Base-by-base conservation (phyloP, 1,140 invertebrate genomes). In the Papilio aristodemus region DNA sequence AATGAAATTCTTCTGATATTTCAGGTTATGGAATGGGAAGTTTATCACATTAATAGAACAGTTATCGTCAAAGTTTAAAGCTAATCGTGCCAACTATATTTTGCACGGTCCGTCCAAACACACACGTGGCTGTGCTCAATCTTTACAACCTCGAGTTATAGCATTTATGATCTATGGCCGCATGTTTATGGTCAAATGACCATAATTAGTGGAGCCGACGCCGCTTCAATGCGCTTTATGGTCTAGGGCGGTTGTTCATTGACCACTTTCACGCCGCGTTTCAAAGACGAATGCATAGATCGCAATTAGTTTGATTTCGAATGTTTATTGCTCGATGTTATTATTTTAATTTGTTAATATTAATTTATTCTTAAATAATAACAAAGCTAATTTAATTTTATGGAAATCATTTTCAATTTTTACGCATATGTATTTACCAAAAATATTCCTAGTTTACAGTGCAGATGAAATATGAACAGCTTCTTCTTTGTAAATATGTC, bases 121-220 rank as follows among this genome's bases (percentile, higher is more conserved):
- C 74, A 67, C 70, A 76, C 72, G 73, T 70, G 70, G 71, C 71
- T 39, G 70, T 72, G 74, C 74, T 73, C 72, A 43, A 41, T 60
- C 62, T 84, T 86, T 86, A 85, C 76, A 76, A 77, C 75, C 77
- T 73, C 73, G 67, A 84, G 83, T 85, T 86, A 85, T 86, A 81
- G 78, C 72, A 72, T 88, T 88, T 88, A 88, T 86, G 86, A 86
- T 85, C 77, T 76, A 88, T 88, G 86, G 79, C 80, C 83, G 82
- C 74, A 54, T 54, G 75, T 88, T 88, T 88, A 88, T 84, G 82
- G 74, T 76, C 79, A 81, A 86, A 86, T 86, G 83, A 77, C 73
- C 79, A 78, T 86, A 88, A 88, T 88, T 88, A 88, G 86, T 79
- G 78, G 54, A 58, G 66, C 72, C 73, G 62, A 69, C 68, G 64